Conservation (phyloP, 2,113 vertebrate species). For the Oxygymnocypris stewartii region DNA sequence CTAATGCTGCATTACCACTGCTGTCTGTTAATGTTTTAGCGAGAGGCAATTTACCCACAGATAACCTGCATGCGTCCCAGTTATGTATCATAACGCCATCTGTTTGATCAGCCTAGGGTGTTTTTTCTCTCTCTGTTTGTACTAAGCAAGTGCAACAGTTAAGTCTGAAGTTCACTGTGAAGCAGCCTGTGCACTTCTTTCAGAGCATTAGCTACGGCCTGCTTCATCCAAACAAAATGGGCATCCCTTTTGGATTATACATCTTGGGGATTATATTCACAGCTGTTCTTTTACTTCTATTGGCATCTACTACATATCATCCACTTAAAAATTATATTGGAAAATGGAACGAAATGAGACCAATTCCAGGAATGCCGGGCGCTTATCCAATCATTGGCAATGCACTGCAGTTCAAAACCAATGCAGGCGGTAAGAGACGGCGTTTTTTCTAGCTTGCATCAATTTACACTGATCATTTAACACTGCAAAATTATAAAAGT, state of each 20-base stretch:
- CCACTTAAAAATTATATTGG: constrained; percentile 54
- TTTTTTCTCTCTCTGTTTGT: constrained; percentile 35
- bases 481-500: not conserved
- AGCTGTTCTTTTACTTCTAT: constrained; percentile 47
- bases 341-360: constrained; percentile 61
- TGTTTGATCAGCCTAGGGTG: not conserved
- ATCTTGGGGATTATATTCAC: constrained; percentile 40
- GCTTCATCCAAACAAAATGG: constrained; percentile 48
- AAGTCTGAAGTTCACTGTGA: constrained; percentile 55
- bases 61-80: constrained; percentile 28
- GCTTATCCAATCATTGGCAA: constrained; percentile 62
- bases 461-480: not conserved
- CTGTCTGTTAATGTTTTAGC: constrained; percentile 52
- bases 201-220: constrained; percentile 1
- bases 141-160: constrained; percentile 8
- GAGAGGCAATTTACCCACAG: constrained; percentile 9
- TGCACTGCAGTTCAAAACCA: constrained; percentile 59
- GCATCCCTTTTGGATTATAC: constrained; percentile 47
- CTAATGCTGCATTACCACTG: constrained; percentile 11
- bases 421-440: constrained; percentile 55
- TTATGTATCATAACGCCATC: constrained; percentile 2
- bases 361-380: constrained; percentile 57
- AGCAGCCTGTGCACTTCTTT: not conserved
- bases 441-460: not conserved
- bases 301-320: constrained; percentile 35